A percentile compares a stretch with the other conserved stretches of the same genome.
Evolutionary conservation across 2,888 invertebrate species (phyloP).

Genomic region (Volucella bombylans): DNA sequence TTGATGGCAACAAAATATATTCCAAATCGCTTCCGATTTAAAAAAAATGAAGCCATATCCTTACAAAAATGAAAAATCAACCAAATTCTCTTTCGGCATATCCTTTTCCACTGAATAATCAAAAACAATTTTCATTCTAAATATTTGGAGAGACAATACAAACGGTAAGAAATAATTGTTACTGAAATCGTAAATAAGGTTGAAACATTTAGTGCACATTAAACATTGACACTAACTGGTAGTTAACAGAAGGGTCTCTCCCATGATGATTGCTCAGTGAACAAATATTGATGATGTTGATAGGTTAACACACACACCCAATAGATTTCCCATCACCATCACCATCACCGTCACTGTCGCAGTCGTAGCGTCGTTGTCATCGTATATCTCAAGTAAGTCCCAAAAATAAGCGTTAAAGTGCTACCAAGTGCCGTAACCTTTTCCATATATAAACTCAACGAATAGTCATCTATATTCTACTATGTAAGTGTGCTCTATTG

Average conservation of each 20-base stretch:
- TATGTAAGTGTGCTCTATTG: slow-evolving; percentile 53
- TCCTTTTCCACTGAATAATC: slow-evolving; percentile 31
- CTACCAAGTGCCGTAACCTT: slow-evolving; percentile 7
- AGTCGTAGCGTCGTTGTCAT: too few relatives aligned
- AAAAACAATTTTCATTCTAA: slow-evolving; percentile 22
- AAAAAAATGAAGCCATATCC: too few relatives aligned
- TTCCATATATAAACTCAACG: slow-evolving; percentile 33
- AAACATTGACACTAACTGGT: slow-evolving; percentile 71
- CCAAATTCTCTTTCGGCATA: too few relatives aligned
- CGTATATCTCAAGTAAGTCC: slow-evolving; percentile 10
- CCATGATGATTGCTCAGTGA: slow-evolving; percentile 71
- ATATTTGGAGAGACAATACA: background rate
- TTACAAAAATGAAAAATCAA: too few relatives aligned
- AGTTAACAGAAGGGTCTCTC: slow-evolving; percentile 72
- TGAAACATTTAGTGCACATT: slow-evolving; percentile 69
- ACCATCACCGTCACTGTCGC: background rate
- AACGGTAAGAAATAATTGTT: slow-evolving; percentile 56
- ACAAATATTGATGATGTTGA: slow-evolving; percentile 74
- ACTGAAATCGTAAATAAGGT: slow-evolving; percentile 64
- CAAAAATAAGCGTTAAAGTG: slow-evolving; percentile 54
- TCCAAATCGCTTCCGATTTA: too few relatives aligned
- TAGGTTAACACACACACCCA: slow-evolving; percentile 71
- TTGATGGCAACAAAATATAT: too few relatives aligned
- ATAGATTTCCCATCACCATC: slow-evolving; percentile 66
- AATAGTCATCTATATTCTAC: slow-evolving; percentile 11